These are phyloP conservation scores for Aphrophora alni DNA, from an alignment of 2,888 invertebrate species.

Conservation along the genomic window DNA sequence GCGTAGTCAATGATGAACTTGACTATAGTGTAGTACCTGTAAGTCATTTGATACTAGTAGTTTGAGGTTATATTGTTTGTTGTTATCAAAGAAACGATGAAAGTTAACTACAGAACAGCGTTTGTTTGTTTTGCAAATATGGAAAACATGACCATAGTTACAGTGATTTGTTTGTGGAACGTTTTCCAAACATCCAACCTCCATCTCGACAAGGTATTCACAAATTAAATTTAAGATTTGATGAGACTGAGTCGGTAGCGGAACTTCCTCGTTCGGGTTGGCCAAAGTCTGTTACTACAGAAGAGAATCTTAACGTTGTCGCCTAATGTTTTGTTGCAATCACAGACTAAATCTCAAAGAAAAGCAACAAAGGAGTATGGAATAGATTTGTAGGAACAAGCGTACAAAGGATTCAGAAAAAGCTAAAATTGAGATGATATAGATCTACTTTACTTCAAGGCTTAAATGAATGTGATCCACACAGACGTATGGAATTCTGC, in stretches of 20 bases:
- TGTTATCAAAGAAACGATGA: constrained; percentile 3
- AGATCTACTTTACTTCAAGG: too few relatives aligned
- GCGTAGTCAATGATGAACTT: too few relatives aligned
- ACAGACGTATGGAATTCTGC: constrained; percentile 10
- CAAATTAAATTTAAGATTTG: constrained; percentile 18
- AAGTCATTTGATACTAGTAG: not conserved
- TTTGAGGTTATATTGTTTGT: constrained; percentile 23
- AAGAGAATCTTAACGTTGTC: constrained; percentile 27
- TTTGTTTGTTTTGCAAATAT: constrained; percentile 28
- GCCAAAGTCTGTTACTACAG: constrained; percentile 27
- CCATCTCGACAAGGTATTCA: constrained; percentile 32
- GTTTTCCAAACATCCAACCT: constrained; percentile 31
- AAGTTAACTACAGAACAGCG: constrained; percentile 26
- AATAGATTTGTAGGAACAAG: constrained; percentile 22
- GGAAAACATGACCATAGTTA: constrained; percentile 23
- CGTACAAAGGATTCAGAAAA: constrained; percentile 27
- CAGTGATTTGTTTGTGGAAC: constrained; percentile 18
- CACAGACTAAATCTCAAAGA: too few relatives aligned
- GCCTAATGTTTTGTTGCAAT: not conserved
- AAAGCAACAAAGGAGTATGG: not conserved
- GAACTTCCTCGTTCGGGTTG: constrained; percentile 27
- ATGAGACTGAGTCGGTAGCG: constrained; percentile 19
- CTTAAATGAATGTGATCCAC: not conserved
- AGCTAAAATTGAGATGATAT: not conserved
- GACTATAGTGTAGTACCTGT: too few relatives aligned